Percentiles rank a stretch among this genome's conserved stretches.
phyloP scores from a whole-genome alignment of 2,113 vertebrate species.

The Actenoides lindsayi region DNA sequence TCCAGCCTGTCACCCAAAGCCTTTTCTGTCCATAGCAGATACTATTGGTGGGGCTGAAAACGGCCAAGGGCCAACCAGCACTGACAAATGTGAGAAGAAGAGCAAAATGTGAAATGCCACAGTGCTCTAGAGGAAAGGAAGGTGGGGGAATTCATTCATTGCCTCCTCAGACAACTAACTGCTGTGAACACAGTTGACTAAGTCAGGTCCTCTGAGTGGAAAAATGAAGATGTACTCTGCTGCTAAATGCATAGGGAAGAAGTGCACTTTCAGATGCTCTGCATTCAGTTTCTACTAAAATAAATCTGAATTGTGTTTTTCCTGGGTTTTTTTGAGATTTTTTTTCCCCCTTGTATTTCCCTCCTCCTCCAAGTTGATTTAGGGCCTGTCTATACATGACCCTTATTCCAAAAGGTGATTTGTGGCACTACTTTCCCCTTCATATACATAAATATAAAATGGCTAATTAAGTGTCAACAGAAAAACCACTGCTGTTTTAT shows the following conservation, averaged over 20 bases:
- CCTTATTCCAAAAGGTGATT: not conserved
- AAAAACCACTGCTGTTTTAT: not conserved
- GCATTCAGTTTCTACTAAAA: not conserved
- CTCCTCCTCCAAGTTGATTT: not conserved
- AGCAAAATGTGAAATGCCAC: not conserved
- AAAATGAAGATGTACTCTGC: not conserved
- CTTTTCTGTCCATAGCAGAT: not conserved
- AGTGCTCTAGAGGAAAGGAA: not conserved
- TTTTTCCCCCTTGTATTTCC: not conserved
- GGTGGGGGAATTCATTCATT: fast-evolving
- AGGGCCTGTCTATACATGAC: not conserved
- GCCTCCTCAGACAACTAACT: not conserved
- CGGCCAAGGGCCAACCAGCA: not conserved
- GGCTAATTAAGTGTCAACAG: not conserved
- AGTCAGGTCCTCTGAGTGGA: not conserved
- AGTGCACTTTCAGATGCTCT: not conserved
- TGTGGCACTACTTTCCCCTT: not conserved
- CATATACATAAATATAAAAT: not conserved
- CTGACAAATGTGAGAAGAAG: not conserved
- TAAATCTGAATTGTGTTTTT: not conserved
- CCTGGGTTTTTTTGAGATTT: not conserved
- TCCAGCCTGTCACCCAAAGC: not conserved
- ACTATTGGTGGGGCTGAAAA: not conserved
- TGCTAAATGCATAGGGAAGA: not conserved
- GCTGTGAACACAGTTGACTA: not conserved